Evolutionary conservation across 2,888 invertebrate genomes (phyloP).

Genomic region (Leptinotarsa tumamoca): DNA sequence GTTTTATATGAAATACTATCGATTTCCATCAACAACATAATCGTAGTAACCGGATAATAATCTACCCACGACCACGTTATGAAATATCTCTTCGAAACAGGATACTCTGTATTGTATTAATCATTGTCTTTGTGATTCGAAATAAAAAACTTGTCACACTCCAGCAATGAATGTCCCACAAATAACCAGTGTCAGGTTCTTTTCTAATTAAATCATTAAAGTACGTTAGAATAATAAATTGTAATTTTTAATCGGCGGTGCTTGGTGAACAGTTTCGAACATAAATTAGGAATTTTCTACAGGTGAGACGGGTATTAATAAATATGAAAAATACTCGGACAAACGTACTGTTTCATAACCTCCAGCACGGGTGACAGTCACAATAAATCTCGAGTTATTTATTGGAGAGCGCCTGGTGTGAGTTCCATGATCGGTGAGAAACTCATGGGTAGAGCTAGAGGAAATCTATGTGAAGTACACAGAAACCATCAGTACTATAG

Average conservation of each 20-base stretch:
- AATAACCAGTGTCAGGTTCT: constrained; percentile 11
- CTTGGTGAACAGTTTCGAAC: constrained; percentile 39
- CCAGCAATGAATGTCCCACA: constrained; percentile 11
- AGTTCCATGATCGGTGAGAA: constrained; percentile 31
- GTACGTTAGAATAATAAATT: constrained; percentile 32
- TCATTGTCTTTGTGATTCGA: constrained; percentile 17
- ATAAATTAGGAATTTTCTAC: constrained; percentile 52
- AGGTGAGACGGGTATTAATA: constrained; percentile 52
- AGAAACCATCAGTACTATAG: not conserved
- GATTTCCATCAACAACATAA: not conserved
- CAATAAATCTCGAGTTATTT: constrained; percentile 60
- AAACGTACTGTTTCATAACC: constrained; percentile 62
- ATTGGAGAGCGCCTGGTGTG: constrained; percentile 49
- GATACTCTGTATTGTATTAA: constrained; percentile 21
- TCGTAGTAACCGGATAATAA: constrained; percentile 9
- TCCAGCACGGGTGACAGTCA: constrained; percentile 52
- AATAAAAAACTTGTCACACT: constrained; percentile 27
- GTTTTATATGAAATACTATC: not conserved
- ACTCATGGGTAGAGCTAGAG: constrained; percentile 22
- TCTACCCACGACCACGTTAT: constrained; percentile 11
- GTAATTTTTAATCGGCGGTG: constrained; percentile 28
- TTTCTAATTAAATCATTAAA: constrained; percentile 27
- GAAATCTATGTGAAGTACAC: not conserved
- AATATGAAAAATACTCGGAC: constrained; percentile 53
- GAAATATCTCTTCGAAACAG: constrained; percentile 19